These are phyloP conservation scores for Drosophila nigritarsus DNA, from an alignment of 2,888 invertebrate species.

Conservation along the genomic window DNA sequence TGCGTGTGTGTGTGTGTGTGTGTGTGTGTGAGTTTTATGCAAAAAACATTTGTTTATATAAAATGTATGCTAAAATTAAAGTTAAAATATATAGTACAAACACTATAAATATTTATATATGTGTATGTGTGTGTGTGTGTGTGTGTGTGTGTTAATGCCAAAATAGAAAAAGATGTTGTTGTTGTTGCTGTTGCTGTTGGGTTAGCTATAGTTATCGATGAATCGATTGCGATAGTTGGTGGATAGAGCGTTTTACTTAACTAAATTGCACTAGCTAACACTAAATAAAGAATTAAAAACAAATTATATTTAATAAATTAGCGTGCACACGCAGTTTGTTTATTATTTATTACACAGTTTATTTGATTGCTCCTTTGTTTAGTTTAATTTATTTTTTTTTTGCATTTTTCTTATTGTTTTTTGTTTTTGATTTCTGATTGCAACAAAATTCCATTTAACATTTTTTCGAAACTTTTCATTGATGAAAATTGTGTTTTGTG, in stretches of 20 bases:
- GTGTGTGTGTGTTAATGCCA: conserved; percentile 60
- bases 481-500: conserved; percentile 26
- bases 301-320: conserved; percentile 79
- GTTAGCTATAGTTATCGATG: conserved; percentile 36
- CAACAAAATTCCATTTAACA: conserved; percentile 48
- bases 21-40: conserved; percentile 29
- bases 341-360: conserved; percentile 41
- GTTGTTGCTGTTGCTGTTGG: conserved; percentile 7
- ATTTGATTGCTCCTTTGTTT: conserved; percentile 50
- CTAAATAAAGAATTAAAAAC: conserved; percentile 83
- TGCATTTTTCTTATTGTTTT: conserved; percentile 12
- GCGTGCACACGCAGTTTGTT: conserved; percentile 55
- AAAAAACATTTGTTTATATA: conserved; percentile 42
- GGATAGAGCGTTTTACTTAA: conserved; percentile 58
- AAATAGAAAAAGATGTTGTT: conserved; percentile 12
- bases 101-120: conserved; percentile 29
- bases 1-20: conserved; percentile 6
- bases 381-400: conserved; percentile 5
- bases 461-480: conserved; percentile 11
- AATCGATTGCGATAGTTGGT: conserved; percentile 30
- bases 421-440: conserved; percentile 30
- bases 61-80: conserved; percentile 65
- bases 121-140: conserved; percentile 26
- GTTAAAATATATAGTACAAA: conserved; percentile 66
- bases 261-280: conserved; percentile 85